Evolutionary conservation across 2,888 invertebrate species (phyloP), one percentile per base, ranked within the genome.

Genomic region (Hemithea aestivaria): DNA sequence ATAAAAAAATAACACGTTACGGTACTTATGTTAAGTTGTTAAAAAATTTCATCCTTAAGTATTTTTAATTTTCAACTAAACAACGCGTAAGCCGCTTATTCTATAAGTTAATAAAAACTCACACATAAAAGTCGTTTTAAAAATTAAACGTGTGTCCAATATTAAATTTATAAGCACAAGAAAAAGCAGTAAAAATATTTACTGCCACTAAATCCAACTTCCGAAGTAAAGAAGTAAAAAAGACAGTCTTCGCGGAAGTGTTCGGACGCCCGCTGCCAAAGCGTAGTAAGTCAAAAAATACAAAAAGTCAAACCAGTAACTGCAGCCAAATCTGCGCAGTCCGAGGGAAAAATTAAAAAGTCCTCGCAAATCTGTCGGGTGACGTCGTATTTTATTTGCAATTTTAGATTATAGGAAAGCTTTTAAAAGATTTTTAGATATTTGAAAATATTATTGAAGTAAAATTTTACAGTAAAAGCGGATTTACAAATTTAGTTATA

Each of bases 271-370:
- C 40, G 49, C 38, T 32, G 48, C 45, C 36, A 53, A 46, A 53
- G 42, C 40, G 23, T 28, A 40, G 42, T 45, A 50, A 53, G 40
- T 50, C 34, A 50, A 52, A 53, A 48, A 53, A 48, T 40, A 50
- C 40, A 47, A 52, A 52, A 51, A 52, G 42, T 20, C 24, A 27
- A 41, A 40, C 23, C 34, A 9, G 38, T n/a, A 44, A 40, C 40
- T 42, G 47, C 25, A 46, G 53, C 53, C 53, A 53, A 53, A 50
- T 48, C 42, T 46, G 41, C 36, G 40, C 44, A 26, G 35, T 26
- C 20, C 33, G 32, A 22, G 20, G 16, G 35, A 42, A 47, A 49
- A 44, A 38, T 38, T 35, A 16, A 48, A 50, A 45, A 21, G 12
- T 22, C 26, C 1, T 10, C 23, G 2, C 10, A 7, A 2, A 28